A percentile compares a stretch with the other conserved stretches of the same genome.
Evolutionary conservation across 2,113 vertebrate genomes (phyloP).

Genomic region (Rhea pennata): DNA sequence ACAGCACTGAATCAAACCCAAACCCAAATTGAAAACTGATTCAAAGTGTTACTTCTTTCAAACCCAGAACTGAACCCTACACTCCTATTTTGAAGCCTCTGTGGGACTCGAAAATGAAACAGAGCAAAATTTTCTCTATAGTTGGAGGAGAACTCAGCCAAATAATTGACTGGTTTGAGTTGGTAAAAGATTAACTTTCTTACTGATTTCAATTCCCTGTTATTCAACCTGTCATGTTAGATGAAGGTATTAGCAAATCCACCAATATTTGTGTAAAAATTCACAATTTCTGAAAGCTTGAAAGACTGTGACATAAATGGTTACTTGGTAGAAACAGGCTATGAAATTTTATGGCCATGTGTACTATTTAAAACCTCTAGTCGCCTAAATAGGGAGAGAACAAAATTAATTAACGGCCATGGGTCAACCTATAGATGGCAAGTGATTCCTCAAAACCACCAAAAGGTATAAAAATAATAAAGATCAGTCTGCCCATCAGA

Average conservation of each 20-base stretch:
- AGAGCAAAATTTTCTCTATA: conserved; percentile 40
- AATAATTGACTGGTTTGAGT: not conserved
- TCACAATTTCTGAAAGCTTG: conserved; percentile 28
- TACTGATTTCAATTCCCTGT: conserved; percentile 22
- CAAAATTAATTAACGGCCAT: not conserved
- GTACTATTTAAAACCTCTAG: not conserved
- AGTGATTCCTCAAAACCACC: not conserved
- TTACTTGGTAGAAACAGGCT: not conserved
- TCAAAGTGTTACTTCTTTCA: conserved; percentile 57
- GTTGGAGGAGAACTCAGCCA: not conserved
- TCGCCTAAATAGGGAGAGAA: not conserved
- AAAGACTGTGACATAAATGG: not conserved
- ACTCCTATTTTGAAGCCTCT: conserved; percentile 40
- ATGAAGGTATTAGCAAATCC: conserved; percentile 18
- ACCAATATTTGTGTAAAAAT: conserved; percentile 35
- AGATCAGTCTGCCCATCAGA: not conserved
- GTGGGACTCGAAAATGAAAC: not conserved
- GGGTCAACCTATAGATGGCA: not conserved
- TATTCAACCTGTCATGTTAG: conserved; percentile 17
- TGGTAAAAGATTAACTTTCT: conserved; percentile 8
- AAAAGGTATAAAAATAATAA: not conserved
- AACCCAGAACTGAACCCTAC: conserved; percentile 28
- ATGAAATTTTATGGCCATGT: not conserved
- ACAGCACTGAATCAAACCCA: conserved; percentile 64
- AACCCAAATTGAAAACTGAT: conserved; percentile 67